phyloP scores from a whole-genome alignment of 2,888 invertebrate species.

The Polymixis lichenea region DNA sequence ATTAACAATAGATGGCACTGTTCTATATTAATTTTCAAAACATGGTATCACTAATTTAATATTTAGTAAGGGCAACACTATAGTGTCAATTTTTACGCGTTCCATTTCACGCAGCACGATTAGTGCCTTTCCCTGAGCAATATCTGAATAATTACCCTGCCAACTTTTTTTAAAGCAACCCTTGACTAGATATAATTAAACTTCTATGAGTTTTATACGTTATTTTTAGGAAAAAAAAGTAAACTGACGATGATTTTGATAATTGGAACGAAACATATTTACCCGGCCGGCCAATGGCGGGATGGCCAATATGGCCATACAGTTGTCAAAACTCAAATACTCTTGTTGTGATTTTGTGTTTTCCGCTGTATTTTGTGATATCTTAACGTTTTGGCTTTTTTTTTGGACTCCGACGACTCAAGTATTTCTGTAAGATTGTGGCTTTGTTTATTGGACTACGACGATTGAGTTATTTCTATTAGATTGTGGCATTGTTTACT shows the following conservation, averaged over 20 bases:
- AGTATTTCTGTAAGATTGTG: constrained; percentile 2
- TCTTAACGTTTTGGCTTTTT: background rate
- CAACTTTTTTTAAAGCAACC: background rate
- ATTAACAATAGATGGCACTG: constrained; percentile 7
- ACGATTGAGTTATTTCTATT: background rate
- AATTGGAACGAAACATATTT: background rate
- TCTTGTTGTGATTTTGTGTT: constrained; percentile 1
- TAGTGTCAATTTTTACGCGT: background rate
- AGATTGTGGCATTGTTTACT: background rate
- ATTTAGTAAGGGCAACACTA: constrained; percentile 4
- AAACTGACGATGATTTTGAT: constrained; percentile 1
- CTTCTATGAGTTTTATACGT: background rate
- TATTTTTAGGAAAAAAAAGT: background rate
- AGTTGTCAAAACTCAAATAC: background rate
- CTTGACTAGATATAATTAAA: too few species aligned
- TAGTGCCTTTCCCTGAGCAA: background rate
- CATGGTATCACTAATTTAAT: constrained; percentile 2
- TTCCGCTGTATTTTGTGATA: background rate
- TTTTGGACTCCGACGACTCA: constrained; percentile 1
- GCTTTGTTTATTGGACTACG: constrained; percentile 2
- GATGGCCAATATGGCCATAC: too few species aligned
- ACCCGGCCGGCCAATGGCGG: too few species aligned
- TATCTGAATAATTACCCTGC: background rate
- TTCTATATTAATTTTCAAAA: background rate
- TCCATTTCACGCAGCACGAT: background rate